Percentiles rank a stretch among this genome's conserved stretches.
Conservation (phyloP, 1,140 invertebrate genomes). For the Conus ventricosus region DNA sequence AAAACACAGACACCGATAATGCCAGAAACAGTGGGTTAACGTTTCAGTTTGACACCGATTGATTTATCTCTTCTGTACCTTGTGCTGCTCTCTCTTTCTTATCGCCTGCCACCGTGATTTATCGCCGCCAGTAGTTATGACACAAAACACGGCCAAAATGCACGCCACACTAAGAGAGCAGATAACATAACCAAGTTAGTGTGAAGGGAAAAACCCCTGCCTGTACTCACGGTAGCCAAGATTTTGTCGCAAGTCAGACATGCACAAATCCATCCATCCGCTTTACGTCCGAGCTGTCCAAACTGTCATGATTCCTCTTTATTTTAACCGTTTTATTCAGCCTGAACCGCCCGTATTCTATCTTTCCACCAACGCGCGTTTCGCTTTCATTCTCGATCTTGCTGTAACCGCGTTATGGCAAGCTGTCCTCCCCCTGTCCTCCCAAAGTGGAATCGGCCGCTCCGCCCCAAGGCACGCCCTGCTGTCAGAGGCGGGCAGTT, state of each 20-base stretch:
- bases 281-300: slow-evolving; percentile 41
- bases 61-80: neutral
- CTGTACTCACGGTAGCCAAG: slow-evolving; percentile 21
- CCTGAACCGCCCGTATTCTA: slow-evolving; percentile 35
- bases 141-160: slow-evolving; percentile 29
- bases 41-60: neutral
- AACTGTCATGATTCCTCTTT: slow-evolving; percentile 44
- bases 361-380: slow-evolving; percentile 47
- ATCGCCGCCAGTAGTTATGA: slow-evolving; percentile 20
- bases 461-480: slow-evolving; percentile 49
- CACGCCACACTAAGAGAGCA: slow-evolving; percentile 6
- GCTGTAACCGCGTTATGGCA: slow-evolving; percentile 35
- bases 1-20: neutral
- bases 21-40: slow-evolving; percentile 8
- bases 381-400: slow-evolving; percentile 34
- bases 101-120: slow-evolving; percentile 30
- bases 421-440: slow-evolving; percentile 41
- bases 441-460: slow-evolving; percentile 52
- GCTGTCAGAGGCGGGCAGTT: slow-evolving; percentile 38
- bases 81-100: slow-evolving; percentile 19
- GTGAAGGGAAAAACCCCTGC: slow-evolving; percentile 14
- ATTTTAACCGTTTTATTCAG: slow-evolving; percentile 43
- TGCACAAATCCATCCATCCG: slow-evolving; percentile 42
- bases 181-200: slow-evolving; percentile 20
- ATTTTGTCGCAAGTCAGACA: slow-evolving; percentile 41